phyloP scores from a whole-genome alignment of 1,140 invertebrate genomes.

The Cotesia typhae region DNA sequence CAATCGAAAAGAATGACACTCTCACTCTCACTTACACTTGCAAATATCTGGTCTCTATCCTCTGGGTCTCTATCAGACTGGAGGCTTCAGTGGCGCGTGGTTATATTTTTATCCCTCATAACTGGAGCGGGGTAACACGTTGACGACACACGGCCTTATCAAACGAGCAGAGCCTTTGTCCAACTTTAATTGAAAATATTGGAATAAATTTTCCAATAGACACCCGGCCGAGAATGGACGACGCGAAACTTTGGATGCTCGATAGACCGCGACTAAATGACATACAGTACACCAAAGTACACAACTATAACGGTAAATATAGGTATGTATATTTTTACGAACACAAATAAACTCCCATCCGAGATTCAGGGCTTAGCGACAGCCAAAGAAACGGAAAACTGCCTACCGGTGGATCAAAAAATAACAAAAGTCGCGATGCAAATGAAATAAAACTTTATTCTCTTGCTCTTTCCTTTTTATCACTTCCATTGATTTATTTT shows the following conservation, averaged over 20 bases:
- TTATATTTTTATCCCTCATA: constrained; percentile 56
- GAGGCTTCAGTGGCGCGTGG: constrained; percentile 47
- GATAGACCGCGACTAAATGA: constrained; percentile 30
- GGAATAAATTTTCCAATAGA: constrained; percentile 65
- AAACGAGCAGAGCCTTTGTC: constrained; percentile 53
- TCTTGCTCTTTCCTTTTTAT: no score
- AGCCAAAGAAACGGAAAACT: not conserved
- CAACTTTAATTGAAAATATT: constrained; percentile 67
- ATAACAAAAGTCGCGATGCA: not conserved
- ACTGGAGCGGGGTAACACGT: constrained; percentile 55
- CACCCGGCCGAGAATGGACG: constrained; percentile 43
- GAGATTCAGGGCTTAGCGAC: no score
- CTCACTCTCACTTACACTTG: constrained; percentile 11
- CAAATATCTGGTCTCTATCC: constrained; percentile 20
- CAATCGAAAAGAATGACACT: not conserved
- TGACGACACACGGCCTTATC: constrained; percentile 46
- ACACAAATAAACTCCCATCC: not conserved
- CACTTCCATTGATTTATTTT: not conserved
- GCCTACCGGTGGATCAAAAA: not conserved
- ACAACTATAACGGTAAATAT: constrained; percentile 19
- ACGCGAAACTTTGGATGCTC: constrained; percentile 46
- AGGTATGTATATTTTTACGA: constrained; percentile 5
- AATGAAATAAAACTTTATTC: no score
- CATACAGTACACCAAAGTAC: constrained; percentile 21
- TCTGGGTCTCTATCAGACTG: constrained; percentile 8